Evolutionary conservation across 2,113 vertebrate species (phyloP), one percentile per base, ranked within the genome.

Genomic region (Calyptomena viridis): DNA sequence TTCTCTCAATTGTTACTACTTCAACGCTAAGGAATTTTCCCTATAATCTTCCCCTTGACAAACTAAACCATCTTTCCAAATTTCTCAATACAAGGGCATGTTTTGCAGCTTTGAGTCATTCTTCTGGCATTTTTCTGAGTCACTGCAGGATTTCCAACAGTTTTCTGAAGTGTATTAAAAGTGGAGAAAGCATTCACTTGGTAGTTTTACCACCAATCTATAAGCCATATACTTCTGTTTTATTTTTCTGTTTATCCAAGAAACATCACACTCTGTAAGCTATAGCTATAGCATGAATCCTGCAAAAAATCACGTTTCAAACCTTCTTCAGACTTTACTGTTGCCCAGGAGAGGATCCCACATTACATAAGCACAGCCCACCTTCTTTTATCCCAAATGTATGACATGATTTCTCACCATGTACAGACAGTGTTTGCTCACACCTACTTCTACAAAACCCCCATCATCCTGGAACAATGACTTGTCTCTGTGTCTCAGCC

Each of bases 51-150:
- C 28, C 50, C 58, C 74, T 66, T 90, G 63, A 52, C 60, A 83
- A 94, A 62, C 59, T 52, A 62, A 75, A 66, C 37, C 15, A 8
- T 59, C 66, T 63, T 90, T 56, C 47, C 72, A 71, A 27, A 86
- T 92, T 89, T 95, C 86, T 84, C 66, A 91, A 46, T 25, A 46
- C 47, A 47, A 56, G 73, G 67, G 39, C 50, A 53, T 39, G 50
- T 71, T 94, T 63, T 86, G 39, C 52, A 90, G 91, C 76, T 76
- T 18, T 50, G 64, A 95, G 72, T 95, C 37, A 90, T 84, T 46
- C 80, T 77, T 55, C 55, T 75, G 73, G 69, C 55, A 67, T 84
- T 89, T 58, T 75, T 62, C 62, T 73, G 83, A 90, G 89, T 84
- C 91, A 87, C 47, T 77, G 80, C 76, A 67, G 68, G 67, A 85